Base-by-base conservation (phyloP, 1,140 invertebrate genomes). In the Leptinotarsa defecta region DNA sequence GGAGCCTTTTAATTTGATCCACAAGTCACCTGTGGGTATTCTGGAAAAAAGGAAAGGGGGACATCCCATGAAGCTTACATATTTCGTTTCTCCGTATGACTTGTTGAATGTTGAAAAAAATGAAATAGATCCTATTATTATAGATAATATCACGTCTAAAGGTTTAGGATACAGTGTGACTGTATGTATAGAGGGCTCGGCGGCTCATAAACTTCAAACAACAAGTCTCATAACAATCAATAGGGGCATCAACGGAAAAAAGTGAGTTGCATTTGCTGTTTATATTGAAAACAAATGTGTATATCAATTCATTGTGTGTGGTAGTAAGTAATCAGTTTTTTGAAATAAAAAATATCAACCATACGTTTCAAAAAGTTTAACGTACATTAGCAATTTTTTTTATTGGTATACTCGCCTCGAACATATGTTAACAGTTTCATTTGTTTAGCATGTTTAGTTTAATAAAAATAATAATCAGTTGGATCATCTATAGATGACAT, bases 71-170 rank as follows among this genome's bases (percentile, higher is more conserved):
- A 94, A 94, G 81, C 85, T 98, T 15, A 97, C 95, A 0, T 99
- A 97, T 85, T 98, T 98, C 84, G 94, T 98, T 20, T 94, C 95
- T n/a, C 96, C 96, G 0, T 98, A 97, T 84, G 95, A 98, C 84
- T 87, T 98, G 19, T 87, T 97, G 77, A 93, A 97, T 86, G 88
- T 91, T 73, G 91, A 92, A 75, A 90, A 88, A 74, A 91, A 91
- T 81, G 90, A 90, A n/a, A 89, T 92, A 17, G 90, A 94, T 83
- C 90, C 91, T 17, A 87, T 96, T 73, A 94, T 91, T 72, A 88
- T 91, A 19, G 94, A 96, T 79, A 88, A 88, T 73, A 90, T 94
- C 69, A 87, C 91, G 67, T 91, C 91, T 69, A 88, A 90, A 74
- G 91, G 92, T 22, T 85, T 97, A 63, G 96, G 96, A 1, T 92